Evolutionary conservation across 2,888 invertebrate species (phyloP).

Genomic region (Drosophila kanekoi): DNA sequence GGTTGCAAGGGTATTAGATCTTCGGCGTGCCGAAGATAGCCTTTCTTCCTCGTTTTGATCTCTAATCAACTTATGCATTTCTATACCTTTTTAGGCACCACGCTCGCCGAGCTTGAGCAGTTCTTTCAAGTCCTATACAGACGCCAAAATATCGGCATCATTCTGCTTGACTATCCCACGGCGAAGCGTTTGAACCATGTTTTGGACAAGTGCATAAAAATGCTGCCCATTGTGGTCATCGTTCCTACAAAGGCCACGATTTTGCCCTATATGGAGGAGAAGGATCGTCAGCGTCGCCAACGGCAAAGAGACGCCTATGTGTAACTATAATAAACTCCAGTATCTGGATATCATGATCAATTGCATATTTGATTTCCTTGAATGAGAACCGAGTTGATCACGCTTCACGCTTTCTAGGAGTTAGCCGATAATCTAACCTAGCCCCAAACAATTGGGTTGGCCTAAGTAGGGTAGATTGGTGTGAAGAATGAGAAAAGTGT

Average conservation of each 20-base stretch:
- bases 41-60: no score
- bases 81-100: conserved; percentile 26
- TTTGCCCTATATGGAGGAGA: conserved; percentile 52
- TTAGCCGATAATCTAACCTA: no score
- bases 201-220: conserved; percentile 37
- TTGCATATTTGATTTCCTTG: no score
- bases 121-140: conserved; percentile 45
- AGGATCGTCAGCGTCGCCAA: conserved; percentile 49
- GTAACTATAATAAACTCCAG: conserved; percentile 1
- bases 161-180: conserved; percentile 53
- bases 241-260: conserved; percentile 54
- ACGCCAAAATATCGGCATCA: conserved; percentile 48
- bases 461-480: no score
- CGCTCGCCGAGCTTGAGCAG: conserved; percentile 36
- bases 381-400: no score
- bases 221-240: conserved; percentile 50
- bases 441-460: no score
- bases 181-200: conserved; percentile 29
- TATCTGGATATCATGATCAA: conserved; percentile 27
- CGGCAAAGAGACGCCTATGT: conserved; percentile 45
- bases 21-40: no score
- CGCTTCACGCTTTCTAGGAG: no score
- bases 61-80: neutral
- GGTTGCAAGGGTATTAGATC: no score
- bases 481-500: no score